These are phyloP conservation scores for Cephus nigrinus DNA, from an alignment of 2,888 invertebrate species.

Conservation along the genomic window DNA sequence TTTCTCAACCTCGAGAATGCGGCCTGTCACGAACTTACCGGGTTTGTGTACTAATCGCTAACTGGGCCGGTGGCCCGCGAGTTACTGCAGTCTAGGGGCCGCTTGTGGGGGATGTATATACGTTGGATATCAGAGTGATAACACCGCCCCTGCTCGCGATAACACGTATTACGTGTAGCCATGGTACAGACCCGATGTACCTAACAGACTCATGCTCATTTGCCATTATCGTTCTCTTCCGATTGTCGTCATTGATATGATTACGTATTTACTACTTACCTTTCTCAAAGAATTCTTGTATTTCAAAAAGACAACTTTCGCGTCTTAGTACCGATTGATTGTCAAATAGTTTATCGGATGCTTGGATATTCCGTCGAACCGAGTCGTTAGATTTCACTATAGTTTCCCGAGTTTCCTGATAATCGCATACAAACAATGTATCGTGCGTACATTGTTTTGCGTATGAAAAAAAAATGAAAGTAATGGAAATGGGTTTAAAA, in stretches of 20 bases:
- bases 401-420: background rate
- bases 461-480: background rate
- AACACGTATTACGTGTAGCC: constrained; percentile 27
- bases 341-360: background rate
- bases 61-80: constrained; percentile 56
- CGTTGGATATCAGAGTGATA: constrained; percentile 60
- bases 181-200: background rate
- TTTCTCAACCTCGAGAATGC: constrained; percentile 8
- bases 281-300: background rate
- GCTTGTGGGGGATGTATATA: constrained; percentile 54
- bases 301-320: background rate
- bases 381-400: background rate
- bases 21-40: background rate
- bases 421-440: background rate
- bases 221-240: background rate
- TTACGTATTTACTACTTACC: too few species aligned
- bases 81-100: constrained; percentile 53
- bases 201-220: background rate
- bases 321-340: too few species aligned
- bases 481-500: background rate
- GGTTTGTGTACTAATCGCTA: constrained; percentile 10
- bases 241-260: background rate
- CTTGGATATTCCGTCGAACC: too few species aligned
- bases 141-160: constrained; percentile 51
- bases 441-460: background rate